These are phyloP conservation scores for Heliconius sara DNA, from an alignment of 2,888 invertebrate species.

Conservation along the genomic window DNA sequence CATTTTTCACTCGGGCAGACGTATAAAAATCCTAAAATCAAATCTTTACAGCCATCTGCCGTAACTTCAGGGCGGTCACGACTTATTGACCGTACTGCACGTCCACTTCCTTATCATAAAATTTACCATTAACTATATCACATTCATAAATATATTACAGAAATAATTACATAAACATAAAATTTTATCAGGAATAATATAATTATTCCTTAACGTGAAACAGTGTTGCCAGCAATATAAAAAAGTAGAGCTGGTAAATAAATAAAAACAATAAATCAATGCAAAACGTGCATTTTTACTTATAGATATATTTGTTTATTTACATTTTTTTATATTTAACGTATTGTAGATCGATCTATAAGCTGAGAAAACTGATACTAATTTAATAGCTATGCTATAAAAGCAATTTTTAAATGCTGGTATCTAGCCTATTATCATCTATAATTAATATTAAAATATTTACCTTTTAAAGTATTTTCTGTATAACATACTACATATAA, in stretches of 20 bases:
- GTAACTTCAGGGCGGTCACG: no score
- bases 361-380: no score
- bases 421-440: no score
- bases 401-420: no score
- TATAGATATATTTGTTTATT: not conserved
- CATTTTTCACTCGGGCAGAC: no score
- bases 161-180: not conserved
- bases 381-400: no score
- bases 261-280: not conserved
- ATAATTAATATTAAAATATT: no score
- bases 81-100: no score
- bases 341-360: not conserved
- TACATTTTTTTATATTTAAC: not conserved
- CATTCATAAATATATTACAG: not conserved
- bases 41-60: no score
- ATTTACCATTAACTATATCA: not conserved
- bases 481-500: no score
- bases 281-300: not conserved
- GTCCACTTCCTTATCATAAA: not conserved
- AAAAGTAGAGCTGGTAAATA: not conserved
- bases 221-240: not conserved
- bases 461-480: no score
- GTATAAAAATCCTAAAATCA: no score
- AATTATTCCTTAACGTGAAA: not conserved
- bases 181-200: not conserved